Percentiles rank a stretch among this genome's conserved stretches.
Evolutionary conservation across 2,113 vertebrate species (phyloP).

Genomic region (Poeciliopsis prolifica): DNA sequence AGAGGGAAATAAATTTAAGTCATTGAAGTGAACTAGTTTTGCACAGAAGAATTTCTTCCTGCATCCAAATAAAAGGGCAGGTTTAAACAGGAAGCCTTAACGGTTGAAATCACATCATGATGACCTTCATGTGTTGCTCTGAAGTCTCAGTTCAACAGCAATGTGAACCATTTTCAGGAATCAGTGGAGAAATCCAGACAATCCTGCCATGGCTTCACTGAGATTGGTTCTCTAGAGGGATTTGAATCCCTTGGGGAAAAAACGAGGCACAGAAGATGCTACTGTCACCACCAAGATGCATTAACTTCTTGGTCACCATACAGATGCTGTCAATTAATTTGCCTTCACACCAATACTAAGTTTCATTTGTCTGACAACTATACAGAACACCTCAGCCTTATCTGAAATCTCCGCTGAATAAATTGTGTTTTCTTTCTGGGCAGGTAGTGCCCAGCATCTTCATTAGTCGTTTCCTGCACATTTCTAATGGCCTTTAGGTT

Average conservation of each 20-base stretch:
- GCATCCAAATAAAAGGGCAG: not conserved
- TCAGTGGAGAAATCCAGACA: conserved; percentile 12
- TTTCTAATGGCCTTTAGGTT: conserved; percentile 2
- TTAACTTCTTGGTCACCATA: conserved; percentile 17
- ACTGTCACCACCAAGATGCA: conserved; percentile 26
- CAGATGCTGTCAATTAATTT: conserved; percentile 37
- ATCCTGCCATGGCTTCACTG: not conserved
- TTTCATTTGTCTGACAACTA: conserved; percentile 22
- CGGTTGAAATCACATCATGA: conserved; percentile 14
- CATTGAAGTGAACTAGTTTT: not conserved
- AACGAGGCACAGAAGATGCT: conserved; percentile 13
- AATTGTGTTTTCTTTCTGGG: conserved; percentile 14
- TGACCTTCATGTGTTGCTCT: conserved; percentile 2
- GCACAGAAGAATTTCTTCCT: not conserved
- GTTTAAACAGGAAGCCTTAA: conserved; percentile 1
- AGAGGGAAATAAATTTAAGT: no score
- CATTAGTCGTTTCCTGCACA: conserved; percentile 13
- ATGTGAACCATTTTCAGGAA: not conserved
- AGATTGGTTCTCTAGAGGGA: conserved; percentile 13
- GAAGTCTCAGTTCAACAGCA: conserved; percentile 2
- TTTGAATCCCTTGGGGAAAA: conserved; percentile 12
- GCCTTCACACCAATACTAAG: conserved; percentile 23
- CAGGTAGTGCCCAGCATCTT: conserved; percentile 2
- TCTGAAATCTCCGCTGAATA: conserved; percentile 20
- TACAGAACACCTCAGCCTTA: conserved; percentile 12